Percentiles rank a stretch among this genome's conserved stretches.
phyloP scores from a whole-genome alignment of 1,140 invertebrate genomes.

The Drosophila truncata region DNA sequence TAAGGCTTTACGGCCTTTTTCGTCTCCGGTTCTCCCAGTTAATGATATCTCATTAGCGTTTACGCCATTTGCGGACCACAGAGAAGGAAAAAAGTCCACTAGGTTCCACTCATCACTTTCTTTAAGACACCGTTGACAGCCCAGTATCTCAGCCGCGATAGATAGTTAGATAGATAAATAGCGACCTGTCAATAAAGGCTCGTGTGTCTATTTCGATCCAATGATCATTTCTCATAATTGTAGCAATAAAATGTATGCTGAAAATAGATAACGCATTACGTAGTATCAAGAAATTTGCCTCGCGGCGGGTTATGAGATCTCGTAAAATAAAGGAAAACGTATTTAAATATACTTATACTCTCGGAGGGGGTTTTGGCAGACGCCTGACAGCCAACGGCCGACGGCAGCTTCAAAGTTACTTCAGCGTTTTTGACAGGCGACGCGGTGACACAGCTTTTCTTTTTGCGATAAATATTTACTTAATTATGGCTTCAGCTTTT shows the following conservation, averaged over 20 bases:
- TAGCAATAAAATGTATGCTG: slow-evolving; percentile 66
- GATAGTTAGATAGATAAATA: slow-evolving; percentile 54
- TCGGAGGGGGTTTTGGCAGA: slow-evolving; percentile 10
- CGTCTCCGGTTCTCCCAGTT: neutral
- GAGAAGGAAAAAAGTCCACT: slow-evolving; percentile 9
- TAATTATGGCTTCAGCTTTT: slow-evolving; percentile 28
- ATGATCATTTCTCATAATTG: slow-evolving; percentile 74
- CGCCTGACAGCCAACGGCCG: slow-evolving; percentile 3
- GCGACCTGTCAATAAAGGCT: slow-evolving; percentile 63
- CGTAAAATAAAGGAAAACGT: slow-evolving; percentile 23
- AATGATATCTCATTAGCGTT: slow-evolving; percentile 13
- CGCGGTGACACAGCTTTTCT: slow-evolving; percentile 40
- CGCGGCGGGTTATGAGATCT: slow-evolving; percentile 24
- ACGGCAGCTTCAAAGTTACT: slow-evolving; percentile 42
- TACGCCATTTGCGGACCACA: slow-evolving; percentile 22
- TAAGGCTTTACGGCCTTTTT: neutral
- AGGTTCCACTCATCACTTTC: slow-evolving; percentile 51
- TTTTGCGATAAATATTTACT: slow-evolving; percentile 47
- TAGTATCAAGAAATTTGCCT: slow-evolving; percentile 25
- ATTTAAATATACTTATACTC: slow-evolving; percentile 37
- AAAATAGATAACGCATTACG: slow-evolving; percentile 67
- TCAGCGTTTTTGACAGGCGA: slow-evolving; percentile 27
- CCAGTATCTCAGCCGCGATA: slow-evolving; percentile 39
- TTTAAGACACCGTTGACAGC: slow-evolving; percentile 39
- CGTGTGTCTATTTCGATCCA: slow-evolving; percentile 47